Base-by-base conservation (phyloP, 2,113 vertebrate genomes). In the Heterochromis multidens region DNA sequence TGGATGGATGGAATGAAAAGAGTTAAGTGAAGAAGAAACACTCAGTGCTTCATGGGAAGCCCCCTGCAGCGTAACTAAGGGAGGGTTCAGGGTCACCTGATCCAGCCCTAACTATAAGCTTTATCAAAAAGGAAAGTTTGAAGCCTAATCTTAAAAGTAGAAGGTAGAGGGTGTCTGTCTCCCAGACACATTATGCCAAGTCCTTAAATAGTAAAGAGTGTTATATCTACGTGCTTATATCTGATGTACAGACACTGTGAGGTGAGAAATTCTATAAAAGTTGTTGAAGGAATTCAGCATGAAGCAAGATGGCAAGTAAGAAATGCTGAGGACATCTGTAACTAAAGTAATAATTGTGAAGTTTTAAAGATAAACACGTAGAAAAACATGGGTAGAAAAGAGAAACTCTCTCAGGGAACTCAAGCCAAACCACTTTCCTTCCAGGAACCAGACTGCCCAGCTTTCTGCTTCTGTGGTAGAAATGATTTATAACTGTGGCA, bases 401-500 rank as follows among this genome's bases (percentile, higher is more conserved):
- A 77, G 29, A 72, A 80, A 37, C 25, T 52, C 56, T 6, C 56
- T 14, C 62, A 78, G 27, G 29, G 79, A 49, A 77, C 16, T 2
- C 7, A 8, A 58, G 52, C 27, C 78, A 52, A 43, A 87, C 85
- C 72, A 49, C 82, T 60, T 58, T 88, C 63, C 46, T 87, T 83
- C 80, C 56, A 80, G 84, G 65, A 90, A 87, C 35, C 57, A 67
- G 79, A 65, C 81, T 83, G 58, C 35, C 77, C 80, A 67, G 76
- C 76, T 82, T 29, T 81, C 82, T 82, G 61, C 54, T 58, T 83
- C 70, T 76, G 88, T 56, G 83, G 87, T 86, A 35, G 72, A 81
- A 76, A 57, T 25, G 49, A 91, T 92, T 91, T 87, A 83, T 37
- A 82, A 78, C 84, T 83, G 84, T 82, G 87, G 83, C 74, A 77